Conservation (phyloP, 2,888 invertebrate species). For the Maniola hyperantus region DNA sequence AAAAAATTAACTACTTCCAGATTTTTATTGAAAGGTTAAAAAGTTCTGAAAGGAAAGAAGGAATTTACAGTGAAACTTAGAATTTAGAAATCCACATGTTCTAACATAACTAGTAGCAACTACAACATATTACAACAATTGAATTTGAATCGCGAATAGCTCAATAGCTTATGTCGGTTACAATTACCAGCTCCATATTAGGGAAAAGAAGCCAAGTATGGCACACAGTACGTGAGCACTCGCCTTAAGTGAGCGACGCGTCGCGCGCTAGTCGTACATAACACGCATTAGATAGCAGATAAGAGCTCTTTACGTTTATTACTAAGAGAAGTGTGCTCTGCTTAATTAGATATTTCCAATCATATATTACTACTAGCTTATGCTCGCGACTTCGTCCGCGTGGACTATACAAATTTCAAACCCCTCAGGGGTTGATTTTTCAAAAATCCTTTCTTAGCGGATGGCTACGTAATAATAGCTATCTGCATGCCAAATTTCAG, state of each 20-base stretch:
- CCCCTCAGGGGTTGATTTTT: too few species aligned
- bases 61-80: too few species aligned
- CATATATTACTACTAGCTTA: too few species aligned
- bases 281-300: constrained; percentile 19
- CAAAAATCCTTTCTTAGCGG: too few species aligned
- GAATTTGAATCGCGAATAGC: not conserved
- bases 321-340: not conserved
- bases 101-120: not conserved
- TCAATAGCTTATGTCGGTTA: not conserved
- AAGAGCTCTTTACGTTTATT: constrained; percentile 18
- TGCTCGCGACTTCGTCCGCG: too few species aligned
- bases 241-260: constrained; percentile 16
- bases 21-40: too few species aligned
- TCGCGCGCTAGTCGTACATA: constrained; percentile 3
- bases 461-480: too few species aligned
- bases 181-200: constrained; percentile 16
- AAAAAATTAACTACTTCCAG: too few species aligned
- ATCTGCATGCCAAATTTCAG: too few species aligned
- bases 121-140: not conserved
- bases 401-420: too few species aligned
- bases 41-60: too few species aligned
- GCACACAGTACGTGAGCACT: not conserved
- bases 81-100: not conserved
- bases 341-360: not conserved
- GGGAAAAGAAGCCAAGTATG: constrained; percentile 1